These are phyloP conservation scores for Laupala kohalensis DNA, from an alignment of 1,140 invertebrate genomes.

Conservation along the genomic window DNA sequence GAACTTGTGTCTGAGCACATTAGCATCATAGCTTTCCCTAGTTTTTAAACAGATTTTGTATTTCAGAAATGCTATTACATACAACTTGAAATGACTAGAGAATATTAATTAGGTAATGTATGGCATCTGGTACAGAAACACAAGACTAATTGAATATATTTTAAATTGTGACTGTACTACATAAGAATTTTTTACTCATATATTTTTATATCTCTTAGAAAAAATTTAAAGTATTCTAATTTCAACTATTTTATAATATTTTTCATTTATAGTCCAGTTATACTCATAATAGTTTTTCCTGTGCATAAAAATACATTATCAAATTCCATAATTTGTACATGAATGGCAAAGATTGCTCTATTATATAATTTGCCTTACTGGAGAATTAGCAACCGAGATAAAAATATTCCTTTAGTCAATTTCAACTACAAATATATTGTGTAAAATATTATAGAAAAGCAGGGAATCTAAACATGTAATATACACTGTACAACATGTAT, in stretches of 20 bases:
- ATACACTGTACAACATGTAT: background rate
- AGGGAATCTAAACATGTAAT: background rate
- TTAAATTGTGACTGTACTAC: background rate
- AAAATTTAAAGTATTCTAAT: background rate
- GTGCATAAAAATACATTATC: background rate
- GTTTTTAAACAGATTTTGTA: background rate
- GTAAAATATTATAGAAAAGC: background rate
- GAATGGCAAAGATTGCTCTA: background rate
- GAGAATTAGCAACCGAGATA: background rate
- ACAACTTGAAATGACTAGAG: background rate
- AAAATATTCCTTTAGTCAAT: background rate
- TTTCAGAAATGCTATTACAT: background rate
- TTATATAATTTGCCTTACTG: background rate
- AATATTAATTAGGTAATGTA: background rate
- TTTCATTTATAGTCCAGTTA: background rate
- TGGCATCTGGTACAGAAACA: background rate
- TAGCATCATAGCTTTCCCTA: background rate
- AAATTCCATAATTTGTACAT: background rate
- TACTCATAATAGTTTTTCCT: background rate
- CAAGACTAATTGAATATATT: background rate
- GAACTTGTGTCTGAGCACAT: background rate
- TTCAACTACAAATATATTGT: background rate
- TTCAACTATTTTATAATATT: background rate
- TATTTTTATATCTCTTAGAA: background rate
- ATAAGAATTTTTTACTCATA: background rate